Percentiles rank a stretch among this genome's conserved stretches.
Conservation (phyloP, 1,140 invertebrate species). For the Arion vulgaris region DNA sequence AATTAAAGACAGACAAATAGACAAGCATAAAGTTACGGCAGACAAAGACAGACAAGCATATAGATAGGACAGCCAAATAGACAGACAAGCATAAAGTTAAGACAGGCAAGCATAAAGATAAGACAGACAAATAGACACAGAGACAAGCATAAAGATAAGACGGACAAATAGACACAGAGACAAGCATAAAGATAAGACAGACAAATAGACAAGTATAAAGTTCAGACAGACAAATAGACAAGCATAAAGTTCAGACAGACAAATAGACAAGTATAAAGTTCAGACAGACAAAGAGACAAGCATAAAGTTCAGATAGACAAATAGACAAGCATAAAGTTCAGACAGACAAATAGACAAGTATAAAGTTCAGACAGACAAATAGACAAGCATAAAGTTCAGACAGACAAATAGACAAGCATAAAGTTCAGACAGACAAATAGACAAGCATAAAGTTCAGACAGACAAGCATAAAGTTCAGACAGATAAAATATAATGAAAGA, state of each 20-base stretch:
- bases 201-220: not conserved
- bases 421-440: not conserved
- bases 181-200: not conserved
- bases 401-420: not conserved
- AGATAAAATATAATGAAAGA: not conserved
- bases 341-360: not conserved
- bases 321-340: not conserved
- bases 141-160: not conserved
- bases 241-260: too few species aligned
- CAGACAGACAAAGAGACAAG: too few species aligned
- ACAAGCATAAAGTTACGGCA: not conserved
- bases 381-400: not conserved
- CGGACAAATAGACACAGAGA: not conserved
- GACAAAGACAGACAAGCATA: not conserved
- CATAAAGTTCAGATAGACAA: not conserved
- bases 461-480: not conserved
- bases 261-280: too few species aligned
- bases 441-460: not conserved
- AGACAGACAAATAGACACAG: not conserved
- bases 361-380: not conserved
- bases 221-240: not conserved
- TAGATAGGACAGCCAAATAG: not conserved
- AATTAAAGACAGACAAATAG: not conserved
- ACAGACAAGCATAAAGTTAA: not conserved
- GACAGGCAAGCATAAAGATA: not conserved